These are phyloP conservation scores for Phragmatobia fuliginosa DNA, from an alignment of 2,888 invertebrate genomes.

Conservation along the genomic window DNA sequence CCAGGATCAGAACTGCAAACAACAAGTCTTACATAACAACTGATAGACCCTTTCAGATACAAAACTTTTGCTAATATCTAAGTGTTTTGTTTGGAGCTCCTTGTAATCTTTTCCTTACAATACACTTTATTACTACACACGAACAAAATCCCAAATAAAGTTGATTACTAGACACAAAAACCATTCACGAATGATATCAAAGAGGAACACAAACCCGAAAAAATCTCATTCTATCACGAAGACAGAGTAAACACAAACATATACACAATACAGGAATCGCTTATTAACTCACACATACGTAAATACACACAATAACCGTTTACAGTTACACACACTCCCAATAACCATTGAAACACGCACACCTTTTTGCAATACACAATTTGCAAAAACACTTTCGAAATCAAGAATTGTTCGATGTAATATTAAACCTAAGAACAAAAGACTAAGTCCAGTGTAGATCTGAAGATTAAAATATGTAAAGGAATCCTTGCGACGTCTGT, in stretches of 20 bases:
- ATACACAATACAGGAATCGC: conserved; percentile 6
- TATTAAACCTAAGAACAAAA: conserved; percentile 53
- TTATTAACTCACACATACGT: neutral
- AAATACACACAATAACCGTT: conserved; percentile 10
- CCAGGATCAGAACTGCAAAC: neutral
- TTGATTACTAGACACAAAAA: conserved; percentile 2
- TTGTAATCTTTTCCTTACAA: neutral
- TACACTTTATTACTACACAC: conserved; percentile 5
- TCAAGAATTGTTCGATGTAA: conserved; percentile 48
- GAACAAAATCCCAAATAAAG: conserved; percentile 9
- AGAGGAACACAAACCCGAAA: conserved; percentile 13
- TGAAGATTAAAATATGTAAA: conserved; percentile 52
- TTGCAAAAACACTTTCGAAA: conserved; percentile 34
- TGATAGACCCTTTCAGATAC: neutral
- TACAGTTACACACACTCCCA: conserved; percentile 4
- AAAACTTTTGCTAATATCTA: neutral
- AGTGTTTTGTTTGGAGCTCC: neutral
- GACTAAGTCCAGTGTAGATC: conserved; percentile 42
- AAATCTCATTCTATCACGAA: conserved; percentile 14
- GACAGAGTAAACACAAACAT: conserved; percentile 2
- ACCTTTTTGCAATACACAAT: conserved; percentile 37
- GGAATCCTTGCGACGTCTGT: conserved; percentile 31
- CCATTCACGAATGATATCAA: neutral
- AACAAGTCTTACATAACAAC: neutral
- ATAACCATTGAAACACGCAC: conserved; percentile 9